Percentiles rank a stretch among this genome's conserved stretches.
Evolutionary conservation across 92 coral and sea anemone species (phyloP).

Genomic region (Porites rus): DNA sequence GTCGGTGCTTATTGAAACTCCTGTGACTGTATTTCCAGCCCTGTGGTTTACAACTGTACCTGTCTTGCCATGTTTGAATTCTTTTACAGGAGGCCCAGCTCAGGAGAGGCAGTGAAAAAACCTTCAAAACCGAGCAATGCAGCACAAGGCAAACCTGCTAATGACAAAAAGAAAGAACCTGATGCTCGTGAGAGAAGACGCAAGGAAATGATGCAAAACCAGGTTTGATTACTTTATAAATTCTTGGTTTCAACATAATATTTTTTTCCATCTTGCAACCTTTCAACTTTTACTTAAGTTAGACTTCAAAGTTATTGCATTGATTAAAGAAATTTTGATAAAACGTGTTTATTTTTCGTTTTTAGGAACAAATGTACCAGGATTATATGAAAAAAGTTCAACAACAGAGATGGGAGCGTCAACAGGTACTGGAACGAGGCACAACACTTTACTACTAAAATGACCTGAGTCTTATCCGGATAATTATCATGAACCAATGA

Average conservation of each 20-base stretch:
- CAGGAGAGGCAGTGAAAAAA: constrained; percentile 77
- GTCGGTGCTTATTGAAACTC: no score
- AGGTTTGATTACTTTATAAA: constrained; percentile 59
- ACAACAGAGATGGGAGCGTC: constrained; percentile 98
- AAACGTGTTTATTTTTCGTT: background rate
- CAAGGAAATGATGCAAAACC: constrained; percentile 86
- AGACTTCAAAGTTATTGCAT: no score
- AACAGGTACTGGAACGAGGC: constrained; percentile 64
- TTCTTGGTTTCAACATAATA: no score
- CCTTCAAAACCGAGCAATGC: constrained; percentile 65
- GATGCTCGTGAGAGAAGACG: constrained; percentile 99
- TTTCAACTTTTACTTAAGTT: no score
- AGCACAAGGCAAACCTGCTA: constrained; percentile 40
- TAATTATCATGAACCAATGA: no score
- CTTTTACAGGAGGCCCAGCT: constrained; percentile 72
- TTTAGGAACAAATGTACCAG: constrained; percentile 89
- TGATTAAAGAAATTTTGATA: background rate
- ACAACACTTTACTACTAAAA: no score
- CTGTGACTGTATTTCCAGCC: background rate
- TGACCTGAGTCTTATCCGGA: no score
- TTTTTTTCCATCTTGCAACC: no score
- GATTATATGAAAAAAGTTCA: constrained; percentile 94
- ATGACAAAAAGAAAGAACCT: constrained; percentile 36
- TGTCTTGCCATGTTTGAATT: background rate
- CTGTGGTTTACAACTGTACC: background rate